Evolutionary conservation across 2,113 vertebrate genomes (phyloP), one percentile per base, ranked within the genome.

Genomic region (Podiceps cristatus): DNA sequence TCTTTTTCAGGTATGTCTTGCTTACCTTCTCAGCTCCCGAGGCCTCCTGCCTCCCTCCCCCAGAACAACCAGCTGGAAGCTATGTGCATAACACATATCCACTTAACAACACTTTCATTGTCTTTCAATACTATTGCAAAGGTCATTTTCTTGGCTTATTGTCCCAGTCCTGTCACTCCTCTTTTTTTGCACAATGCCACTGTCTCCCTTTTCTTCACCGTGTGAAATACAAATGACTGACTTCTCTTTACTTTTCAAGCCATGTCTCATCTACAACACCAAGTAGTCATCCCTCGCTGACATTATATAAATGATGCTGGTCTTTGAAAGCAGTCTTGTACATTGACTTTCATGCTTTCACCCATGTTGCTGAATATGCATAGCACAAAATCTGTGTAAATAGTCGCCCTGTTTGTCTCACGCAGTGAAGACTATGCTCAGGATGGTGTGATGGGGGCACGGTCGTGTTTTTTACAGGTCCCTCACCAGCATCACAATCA

Each of bases 41-140:
- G 53, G 52, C 50, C 40, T 83, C 11, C 47, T 66, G 27, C 31
- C 63, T 88, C 45, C 11, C 15, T 4, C 2, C 13, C 17, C 3
- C 2, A 49, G 45, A 62, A 73, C 18, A 92, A 23, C 55, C 49
- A 80, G 53, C 62, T 64, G 27, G 52, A 40, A 92, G 35, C 35
- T 79, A 14, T 52, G 37, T 40, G 44, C 12, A 7, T 59, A 45
- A 47, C 7, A n/a, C 72, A 27, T 10, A 40, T 24, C 14, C 29
- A 72, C 37, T 84, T 96, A 87, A 81, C 76, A 88, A 31, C 7
- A 5, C 52, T 79, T 89, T 29, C 53, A 64, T 56, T 94, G 64
- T 94, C 80, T 93, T 85, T 80, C 77, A 87, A 5, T 87, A 31
- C 80, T 56, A 78, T 89, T 75, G 33, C 66, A 73, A 94, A 88